Evolutionary conservation across 2,888 invertebrate species (phyloP), one percentile per base, ranked within the genome.

Genomic region (Dolichomitus sp.): DNA sequence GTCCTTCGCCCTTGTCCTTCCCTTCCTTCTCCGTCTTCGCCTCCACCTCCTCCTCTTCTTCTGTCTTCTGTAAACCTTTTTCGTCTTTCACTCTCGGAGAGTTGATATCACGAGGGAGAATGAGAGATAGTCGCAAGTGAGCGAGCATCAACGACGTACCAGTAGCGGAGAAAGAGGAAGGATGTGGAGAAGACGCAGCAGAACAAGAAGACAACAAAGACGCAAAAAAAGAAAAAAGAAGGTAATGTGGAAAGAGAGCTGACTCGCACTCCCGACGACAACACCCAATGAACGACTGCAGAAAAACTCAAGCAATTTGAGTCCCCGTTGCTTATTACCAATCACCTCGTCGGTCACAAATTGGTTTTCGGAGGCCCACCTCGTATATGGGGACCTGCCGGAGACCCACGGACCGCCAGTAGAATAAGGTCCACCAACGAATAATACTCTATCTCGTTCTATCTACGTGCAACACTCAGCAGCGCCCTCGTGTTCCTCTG

Each of bases 311-410:
- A 90, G 91, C 92, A 92, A 92, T 92, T 92, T 91, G 90, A 92
- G 91, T 91, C 89, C 88, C 90, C 86, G 90, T 91, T 89, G 89
- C 92, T 92, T 93, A 92, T 93, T 93, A 92, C 91, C 92, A 90
- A 93, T 93, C 92, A 90, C 90, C 91, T 92, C 91, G 90, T 92
- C 92, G 91, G 92, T 93, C 92, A 91, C 92, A 93, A 93, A 93
- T 93, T 93, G 92, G 92, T 91, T 87, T 85, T 87, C 78, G 83
- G 85, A 75, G 37, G 33, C 82, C 82, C 81, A 76, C 84, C 82
- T 82, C 70, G 73, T 42, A 69, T 50, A 74, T 57, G 76, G 77
- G 70, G 78, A 77, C 78, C 66, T 33, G 45, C 37, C n/a, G 37
- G 65, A 52, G 50, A 61, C 45, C 61, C 11, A 12, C 19, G 14